Evolutionary conservation across 2,888 invertebrate species (phyloP).

Genomic region (Liopterus haemorrhoidalis): DNA sequence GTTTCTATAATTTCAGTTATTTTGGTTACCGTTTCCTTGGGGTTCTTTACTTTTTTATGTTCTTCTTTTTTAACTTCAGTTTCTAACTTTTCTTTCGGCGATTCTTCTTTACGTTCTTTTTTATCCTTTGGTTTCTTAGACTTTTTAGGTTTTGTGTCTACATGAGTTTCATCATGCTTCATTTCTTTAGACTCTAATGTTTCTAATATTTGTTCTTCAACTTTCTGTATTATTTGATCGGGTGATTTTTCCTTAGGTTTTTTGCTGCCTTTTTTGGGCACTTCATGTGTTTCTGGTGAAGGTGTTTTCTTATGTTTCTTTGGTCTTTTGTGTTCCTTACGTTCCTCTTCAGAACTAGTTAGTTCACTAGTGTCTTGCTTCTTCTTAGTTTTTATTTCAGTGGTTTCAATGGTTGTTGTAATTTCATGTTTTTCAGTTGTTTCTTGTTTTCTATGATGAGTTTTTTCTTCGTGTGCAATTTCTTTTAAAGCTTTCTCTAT

Average conservation of each 20-base stretch:
- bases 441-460: slow-evolving; percentile 39
- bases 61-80: slow-evolving; percentile 16
- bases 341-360: slow-evolving; percentile 20
- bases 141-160: slow-evolving; percentile 38
- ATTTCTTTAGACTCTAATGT: slow-evolving; percentile 27
- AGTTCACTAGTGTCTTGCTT: slow-evolving; percentile 13
- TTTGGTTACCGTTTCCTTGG: slow-evolving; percentile 30
- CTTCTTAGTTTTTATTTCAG: too few species aligned
- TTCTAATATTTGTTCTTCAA: slow-evolving; percentile 27
- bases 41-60: slow-evolving; percentile 21
- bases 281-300: slow-evolving; percentile 26
- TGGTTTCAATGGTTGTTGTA: slow-evolving; percentile 15
- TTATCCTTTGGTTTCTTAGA: slow-evolving; percentile 37
- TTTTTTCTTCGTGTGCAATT: slow-evolving; percentile 37
- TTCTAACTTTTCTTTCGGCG: slow-evolving; percentile 21
- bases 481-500: slow-evolving; percentile 48
- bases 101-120: slow-evolving; percentile 20
- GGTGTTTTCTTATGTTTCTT: slow-evolving; percentile 40
- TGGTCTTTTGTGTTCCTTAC: slow-evolving; percentile 34
- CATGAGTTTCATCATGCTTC: too few species aligned
- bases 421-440: slow-evolving; percentile 32
- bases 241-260: slow-evolving; percentile 31
- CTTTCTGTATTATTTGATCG: slow-evolving; percentile 35
- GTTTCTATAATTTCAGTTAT: slow-evolving; percentile 29
- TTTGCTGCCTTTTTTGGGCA: slow-evolving; percentile 35